Percentiles rank a stretch among this genome's conserved stretches.
Conservation (phyloP, 2,888 invertebrate species). For the Phrixothrix hirtus region DNA sequence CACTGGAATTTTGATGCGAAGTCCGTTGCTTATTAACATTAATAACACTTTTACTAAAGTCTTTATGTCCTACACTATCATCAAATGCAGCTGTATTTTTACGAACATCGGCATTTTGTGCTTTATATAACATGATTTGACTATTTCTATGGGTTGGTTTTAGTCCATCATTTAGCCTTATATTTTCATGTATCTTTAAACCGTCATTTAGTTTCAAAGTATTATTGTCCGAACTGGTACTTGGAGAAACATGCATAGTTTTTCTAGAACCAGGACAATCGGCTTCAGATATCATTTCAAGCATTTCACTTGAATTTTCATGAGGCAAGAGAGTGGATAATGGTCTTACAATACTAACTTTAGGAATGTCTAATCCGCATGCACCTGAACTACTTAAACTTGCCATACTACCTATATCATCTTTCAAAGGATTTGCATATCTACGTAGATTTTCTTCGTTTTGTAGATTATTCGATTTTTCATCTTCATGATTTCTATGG, state of each 20-base stretch:
- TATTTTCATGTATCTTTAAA: constrained; percentile 38
- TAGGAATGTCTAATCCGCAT: constrained; percentile 53
- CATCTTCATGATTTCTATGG: constrained; percentile 74
- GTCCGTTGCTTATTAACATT: constrained; percentile 60
- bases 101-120: constrained; percentile 81
- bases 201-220: constrained; percentile 47
- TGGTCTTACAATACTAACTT: constrained; percentile 55
- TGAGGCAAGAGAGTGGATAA: constrained; percentile 55
- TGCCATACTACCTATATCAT: constrained; percentile 59
- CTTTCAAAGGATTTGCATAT: constrained; percentile 56
- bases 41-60: constrained; percentile 76
- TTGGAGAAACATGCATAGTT: constrained; percentile 55
- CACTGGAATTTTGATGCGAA: constrained; percentile 49
- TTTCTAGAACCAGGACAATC: constrained; percentile 57
- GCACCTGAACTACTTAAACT: constrained; percentile 54
- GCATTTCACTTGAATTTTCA: constrained; percentile 61
- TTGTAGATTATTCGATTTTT: constrained; percentile 88
- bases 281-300: constrained; percentile 65
- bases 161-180: constrained; percentile 49
- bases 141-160: constrained; percentile 61
- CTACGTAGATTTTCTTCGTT: constrained; percentile 83
- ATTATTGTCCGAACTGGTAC: constrained; percentile 50
- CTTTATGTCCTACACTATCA: constrained; percentile 66
- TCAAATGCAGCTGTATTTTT: constrained; percentile 75
- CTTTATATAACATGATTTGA: constrained; percentile 76